Evolutionary conservation across 2,113 vertebrate species (phyloP).

Genomic region (Gadus chalcogrammus): DNA sequence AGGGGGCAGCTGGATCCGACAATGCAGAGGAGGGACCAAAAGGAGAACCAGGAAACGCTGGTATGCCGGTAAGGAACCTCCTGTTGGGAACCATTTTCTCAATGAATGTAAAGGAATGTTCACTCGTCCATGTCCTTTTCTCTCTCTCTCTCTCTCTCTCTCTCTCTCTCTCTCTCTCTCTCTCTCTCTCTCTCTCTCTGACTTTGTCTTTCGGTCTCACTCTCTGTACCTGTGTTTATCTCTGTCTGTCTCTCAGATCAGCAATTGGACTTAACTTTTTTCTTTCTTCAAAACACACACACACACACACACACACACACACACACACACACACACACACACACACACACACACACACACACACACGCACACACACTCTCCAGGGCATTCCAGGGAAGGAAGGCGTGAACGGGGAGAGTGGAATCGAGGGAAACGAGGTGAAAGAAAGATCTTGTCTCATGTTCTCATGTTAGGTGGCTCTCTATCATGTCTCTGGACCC

Average conservation of each 20-base stretch:
- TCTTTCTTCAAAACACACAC: too few species aligned
- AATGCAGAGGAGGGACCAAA: constrained; percentile 66
- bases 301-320: too few species aligned
- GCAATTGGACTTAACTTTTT: too few species aligned
- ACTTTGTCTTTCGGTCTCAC: neutral
- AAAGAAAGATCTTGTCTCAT: constrained; percentile 10
- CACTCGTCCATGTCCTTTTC: neutral
- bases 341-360: neutral
- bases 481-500: too few species aligned
- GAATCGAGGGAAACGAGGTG: constrained; percentile 58
- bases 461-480: too few species aligned
- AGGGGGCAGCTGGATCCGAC: constrained; percentile 77
- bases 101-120: neutral
- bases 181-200: neutral
- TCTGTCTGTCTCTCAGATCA: neutral
- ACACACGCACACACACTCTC: neutral
- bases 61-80: constrained; percentile 64
- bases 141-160: neutral
- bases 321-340: too few species aligned
- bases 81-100: neutral
- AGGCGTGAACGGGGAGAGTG: constrained; percentile 41
- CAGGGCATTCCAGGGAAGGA: constrained; percentile 64
- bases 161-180: neutral
- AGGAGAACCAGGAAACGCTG: constrained; percentile 75
- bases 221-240: too few species aligned